A percentile compares a stretch with the other conserved stretches of the same genome.
Conservation (phyloP, 2,797 vertebrate genomes). For the Xenops minutus region DNA sequence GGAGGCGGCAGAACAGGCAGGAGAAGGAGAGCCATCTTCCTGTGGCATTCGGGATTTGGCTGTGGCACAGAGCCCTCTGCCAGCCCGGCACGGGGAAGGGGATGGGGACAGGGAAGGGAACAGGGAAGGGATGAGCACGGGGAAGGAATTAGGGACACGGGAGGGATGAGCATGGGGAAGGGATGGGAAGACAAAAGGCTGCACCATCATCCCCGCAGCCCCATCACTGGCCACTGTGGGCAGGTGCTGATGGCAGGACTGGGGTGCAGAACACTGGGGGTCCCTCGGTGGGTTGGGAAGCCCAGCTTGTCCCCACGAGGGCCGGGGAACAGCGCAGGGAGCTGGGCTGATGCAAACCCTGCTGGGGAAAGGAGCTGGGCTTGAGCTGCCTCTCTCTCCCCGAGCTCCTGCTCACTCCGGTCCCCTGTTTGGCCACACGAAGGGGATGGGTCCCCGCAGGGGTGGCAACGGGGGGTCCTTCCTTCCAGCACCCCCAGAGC, state of each 20-base stretch:
- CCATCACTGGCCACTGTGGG: accelerated
- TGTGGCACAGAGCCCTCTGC: background rate
- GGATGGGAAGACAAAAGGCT: background rate
- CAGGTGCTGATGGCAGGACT: accelerated
- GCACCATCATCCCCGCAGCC: background rate
- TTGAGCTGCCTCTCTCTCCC: background rate
- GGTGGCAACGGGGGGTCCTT: accelerated
- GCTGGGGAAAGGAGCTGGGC: accelerated
- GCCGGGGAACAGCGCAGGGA: accelerated
- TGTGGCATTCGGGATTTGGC: background rate
- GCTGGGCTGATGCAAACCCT: accelerated
- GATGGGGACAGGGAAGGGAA: background rate
- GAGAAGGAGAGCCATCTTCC: conserved; percentile 18
- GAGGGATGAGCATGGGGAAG: too few species aligned
- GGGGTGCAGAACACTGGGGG: background rate
- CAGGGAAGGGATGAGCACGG: background rate
- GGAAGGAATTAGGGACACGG: background rate
- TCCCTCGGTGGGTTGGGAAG: background rate
- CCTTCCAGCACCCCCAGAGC: background rate
- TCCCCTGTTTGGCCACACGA: accelerated
- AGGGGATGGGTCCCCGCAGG: background rate
- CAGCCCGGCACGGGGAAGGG: background rate
- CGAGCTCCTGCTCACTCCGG: accelerated
- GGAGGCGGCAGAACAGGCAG: conserved; percentile 40
- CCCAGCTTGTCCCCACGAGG: too few species aligned